phyloP scores from a whole-genome alignment of 2,888 invertebrate genomes.

The Hypselothyrea guttata region DNA sequence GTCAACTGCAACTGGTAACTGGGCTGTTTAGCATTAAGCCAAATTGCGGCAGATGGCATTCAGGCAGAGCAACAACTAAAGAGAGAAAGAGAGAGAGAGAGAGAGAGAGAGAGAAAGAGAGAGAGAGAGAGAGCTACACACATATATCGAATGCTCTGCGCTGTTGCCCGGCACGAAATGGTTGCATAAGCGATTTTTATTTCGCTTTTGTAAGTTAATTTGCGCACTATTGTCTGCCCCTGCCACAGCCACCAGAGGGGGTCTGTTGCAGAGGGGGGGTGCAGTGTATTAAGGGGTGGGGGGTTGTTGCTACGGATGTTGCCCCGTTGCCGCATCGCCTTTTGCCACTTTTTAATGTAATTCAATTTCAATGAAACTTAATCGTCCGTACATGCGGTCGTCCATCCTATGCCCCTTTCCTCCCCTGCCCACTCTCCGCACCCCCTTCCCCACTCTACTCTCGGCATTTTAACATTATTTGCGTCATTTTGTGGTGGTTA shows the following conservation, averaged over 20 bases:
- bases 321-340: slow-evolving; percentile 59
- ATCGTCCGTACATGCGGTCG: slow-evolving; percentile 65
- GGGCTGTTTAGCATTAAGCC: slow-evolving; percentile 49
- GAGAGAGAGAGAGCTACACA: slow-evolving; percentile 13
- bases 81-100: neutral
- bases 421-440: neutral
- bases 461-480: slow-evolving; percentile 66
- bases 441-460: neutral
- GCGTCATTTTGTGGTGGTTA: slow-evolving; percentile 78
- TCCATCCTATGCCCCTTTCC: neutral
- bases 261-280: neutral
- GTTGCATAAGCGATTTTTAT: slow-evolving; percentile 71
- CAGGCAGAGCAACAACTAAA: slow-evolving; percentile 37
- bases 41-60: slow-evolving; percentile 65
- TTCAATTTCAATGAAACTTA: slow-evolving; percentile 78
- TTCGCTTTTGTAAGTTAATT: slow-evolving; percentile 75
- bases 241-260: neutral
- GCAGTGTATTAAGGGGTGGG: neutral
- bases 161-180: slow-evolving; percentile 47
- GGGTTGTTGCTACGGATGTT: neutral
- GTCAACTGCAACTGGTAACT: slow-evolving; percentile 22
- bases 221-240: slow-evolving; percentile 70
- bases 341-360: slow-evolving; percentile 75
- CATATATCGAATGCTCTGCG: too few relatives aligned
- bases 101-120: neutral